phyloP scores from a whole-genome alignment of 2,113 vertebrate species.

The Suricata suricatta region DNA sequence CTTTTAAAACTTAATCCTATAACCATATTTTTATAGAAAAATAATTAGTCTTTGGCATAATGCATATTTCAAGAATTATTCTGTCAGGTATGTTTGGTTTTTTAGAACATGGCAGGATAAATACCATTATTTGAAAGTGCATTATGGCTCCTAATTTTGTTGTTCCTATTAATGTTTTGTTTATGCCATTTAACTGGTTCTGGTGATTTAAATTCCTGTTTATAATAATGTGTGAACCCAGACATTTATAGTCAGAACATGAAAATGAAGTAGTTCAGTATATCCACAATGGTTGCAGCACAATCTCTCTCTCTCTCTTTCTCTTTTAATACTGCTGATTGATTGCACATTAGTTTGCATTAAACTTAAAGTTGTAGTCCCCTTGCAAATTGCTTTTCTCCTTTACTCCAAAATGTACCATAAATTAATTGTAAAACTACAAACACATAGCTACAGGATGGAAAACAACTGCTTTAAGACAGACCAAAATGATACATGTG shows the following conservation, averaged over 20 bases:
- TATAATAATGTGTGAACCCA: constrained; percentile 60
- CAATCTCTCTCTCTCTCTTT: background rate
- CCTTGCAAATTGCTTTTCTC: background rate
- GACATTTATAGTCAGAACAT: constrained; percentile 43
- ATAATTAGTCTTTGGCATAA: constrained; percentile 35
- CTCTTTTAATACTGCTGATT: constrained; percentile 32
- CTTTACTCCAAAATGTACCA: background rate
- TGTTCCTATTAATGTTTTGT: constrained; percentile 62
- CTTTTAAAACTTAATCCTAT: constrained; percentile 42
- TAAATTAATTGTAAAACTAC: constrained; percentile 58
- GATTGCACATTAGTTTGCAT: constrained; percentile 43
- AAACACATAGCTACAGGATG: background rate
- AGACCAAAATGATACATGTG: background rate
- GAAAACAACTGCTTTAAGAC: constrained; percentile 36
- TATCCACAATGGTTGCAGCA: background rate
- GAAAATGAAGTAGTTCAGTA: constrained; percentile 57
- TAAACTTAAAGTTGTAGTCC: constrained; percentile 40
- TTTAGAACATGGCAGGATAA: constrained; percentile 52
- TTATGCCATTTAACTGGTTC: constrained; percentile 44
- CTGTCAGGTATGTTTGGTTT: background rate
- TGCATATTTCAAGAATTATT: constrained; percentile 36
- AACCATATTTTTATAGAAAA: constrained; percentile 41
- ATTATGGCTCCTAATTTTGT: constrained; percentile 68
- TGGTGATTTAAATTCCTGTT: constrained; percentile 50
- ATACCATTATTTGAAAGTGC: constrained; percentile 56